These are phyloP conservation scores for Acanthochromis polyacanthus DNA, from an alignment of 2,113 vertebrate genomes.

Conservation along the genomic window DNA sequence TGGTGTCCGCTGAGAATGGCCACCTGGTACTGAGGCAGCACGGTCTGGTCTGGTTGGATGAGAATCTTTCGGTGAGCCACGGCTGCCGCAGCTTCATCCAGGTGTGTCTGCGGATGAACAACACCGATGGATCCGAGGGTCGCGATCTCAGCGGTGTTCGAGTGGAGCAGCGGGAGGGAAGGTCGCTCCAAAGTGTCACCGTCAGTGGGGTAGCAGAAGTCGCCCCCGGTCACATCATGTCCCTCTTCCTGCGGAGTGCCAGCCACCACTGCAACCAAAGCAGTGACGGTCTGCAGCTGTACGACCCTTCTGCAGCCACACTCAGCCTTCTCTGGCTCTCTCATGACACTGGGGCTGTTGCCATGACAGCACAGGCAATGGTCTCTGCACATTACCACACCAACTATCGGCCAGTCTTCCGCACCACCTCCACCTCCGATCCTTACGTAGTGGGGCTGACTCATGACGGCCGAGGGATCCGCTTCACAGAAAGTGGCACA, in stretches of 20 bases:
- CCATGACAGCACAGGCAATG: slow-evolving; percentile 87
- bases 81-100: slow-evolving; percentile 91
- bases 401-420: slow-evolving; percentile 88
- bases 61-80: slow-evolving; percentile 88
- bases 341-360: slow-evolving; percentile 89
- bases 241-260: slow-evolving; percentile 85
- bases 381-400: slow-evolving; percentile 88
- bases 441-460: slow-evolving; percentile 87
- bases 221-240: slow-evolving; percentile 83
- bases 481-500: slow-evolving; percentile 86
- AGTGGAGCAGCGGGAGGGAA: slow-evolving; percentile 86
- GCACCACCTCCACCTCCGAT: slow-evolving; percentile 86
- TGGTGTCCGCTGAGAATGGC: slow-evolving; percentile 78
- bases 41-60: slow-evolving; percentile 89
- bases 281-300: slow-evolving; percentile 83
- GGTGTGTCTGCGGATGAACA: slow-evolving; percentile 86
- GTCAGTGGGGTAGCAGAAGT: slow-evolving; percentile 87
- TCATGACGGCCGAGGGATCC: slow-evolving; percentile 86
- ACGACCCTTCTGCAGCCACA: slow-evolving; percentile 76
- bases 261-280: slow-evolving; percentile 89
- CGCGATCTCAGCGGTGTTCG: slow-evolving; percentile 85
- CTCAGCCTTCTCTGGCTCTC: slow-evolving; percentile 91
- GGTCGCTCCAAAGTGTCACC: slow-evolving; percentile 85
- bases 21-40: slow-evolving; percentile 85
- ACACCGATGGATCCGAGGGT: slow-evolving; percentile 79